These are phyloP conservation scores for Donacobius atricapilla DNA, from an alignment of 2,113 vertebrate genomes.

Conservation along the genomic window DNA sequence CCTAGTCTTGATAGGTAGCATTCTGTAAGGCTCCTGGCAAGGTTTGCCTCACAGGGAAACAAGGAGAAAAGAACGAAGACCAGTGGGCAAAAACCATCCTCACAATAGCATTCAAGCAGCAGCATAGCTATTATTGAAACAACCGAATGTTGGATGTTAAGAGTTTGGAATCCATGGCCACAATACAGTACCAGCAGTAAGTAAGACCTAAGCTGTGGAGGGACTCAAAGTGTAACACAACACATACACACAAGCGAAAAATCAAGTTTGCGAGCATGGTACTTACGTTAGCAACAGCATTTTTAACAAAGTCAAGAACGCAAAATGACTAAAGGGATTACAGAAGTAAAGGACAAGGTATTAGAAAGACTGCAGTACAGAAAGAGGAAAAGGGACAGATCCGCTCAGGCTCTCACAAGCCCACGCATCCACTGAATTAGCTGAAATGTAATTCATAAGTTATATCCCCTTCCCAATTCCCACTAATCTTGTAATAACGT, in stretches of 20 bases:
- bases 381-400: background rate
- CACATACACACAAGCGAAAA: background rate
- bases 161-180: background rate
- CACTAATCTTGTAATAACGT: background rate
- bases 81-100: background rate
- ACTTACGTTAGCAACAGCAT: background rate
- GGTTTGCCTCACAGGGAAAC: background rate
- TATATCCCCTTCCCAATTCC: background rate
- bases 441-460: background rate
- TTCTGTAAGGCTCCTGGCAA: slow-evolving; percentile 13
- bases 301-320: background rate
- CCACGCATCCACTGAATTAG: background rate
- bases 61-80: background rate
- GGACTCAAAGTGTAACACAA: background rate
- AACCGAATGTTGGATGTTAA: background rate
- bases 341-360: background rate
- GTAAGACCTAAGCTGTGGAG: background rate
- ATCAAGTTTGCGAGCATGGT: background rate
- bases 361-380: background rate
- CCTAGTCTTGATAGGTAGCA: background rate
- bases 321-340: background rate
- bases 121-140: background rate
- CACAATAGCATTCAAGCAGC: background rate
- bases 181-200: background rate
- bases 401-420: background rate